Evolutionary conservation across 64 coral and sea anemone genomes (phyloP), one percentile per base, ranked within the genome.

Genomic region (Hydrozoanthus tunicans): DNA sequence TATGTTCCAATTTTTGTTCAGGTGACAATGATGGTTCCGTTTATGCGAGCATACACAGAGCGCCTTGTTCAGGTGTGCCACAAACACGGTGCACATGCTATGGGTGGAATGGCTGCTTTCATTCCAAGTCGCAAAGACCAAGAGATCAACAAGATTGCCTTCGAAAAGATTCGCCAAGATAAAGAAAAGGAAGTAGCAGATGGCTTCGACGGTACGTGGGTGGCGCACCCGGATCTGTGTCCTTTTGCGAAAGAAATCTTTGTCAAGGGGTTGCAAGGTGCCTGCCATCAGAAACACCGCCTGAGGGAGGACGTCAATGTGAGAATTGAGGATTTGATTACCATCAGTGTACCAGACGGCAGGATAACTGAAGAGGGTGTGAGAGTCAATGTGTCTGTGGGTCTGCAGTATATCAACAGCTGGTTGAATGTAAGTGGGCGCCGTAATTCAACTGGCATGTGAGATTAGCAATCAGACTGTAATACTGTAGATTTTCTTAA

Each of bases 181-280:
- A 98, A 98, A 53, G 94, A 98, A 65, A 89, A 94, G 23, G 96
- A 98, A 62, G 96, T 98, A 9, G 94, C 91, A 1, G 96, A 98
- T 95, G 96, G 96, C 0, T 98, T 98, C 86, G 96, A 98, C 86
- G 96, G 96, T 13, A 98, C 96, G 3, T 98, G 96, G 96, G 96
- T 98, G 14, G 96, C 96, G 32, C 96, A 98, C 58, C 96, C 96
- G 15, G 96, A 98, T 74, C 89, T 98, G 53, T 94, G 95, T 23
- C 81, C 90, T 13, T 91, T 94, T 78, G 96, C 93, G 8, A 94
- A 98, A 25, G 96, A 93, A 11, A 94, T 98, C 63, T 94, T 98
- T 20, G 90, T 98, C 62, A 91, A 92, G 59, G 94, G 96, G 5
- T 78, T 95, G 89, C 93, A 95, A 53, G 90, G 90, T 55, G 91